phyloP scores from a whole-genome alignment of 2,888 invertebrate species.

The Rosalia funebris region DNA sequence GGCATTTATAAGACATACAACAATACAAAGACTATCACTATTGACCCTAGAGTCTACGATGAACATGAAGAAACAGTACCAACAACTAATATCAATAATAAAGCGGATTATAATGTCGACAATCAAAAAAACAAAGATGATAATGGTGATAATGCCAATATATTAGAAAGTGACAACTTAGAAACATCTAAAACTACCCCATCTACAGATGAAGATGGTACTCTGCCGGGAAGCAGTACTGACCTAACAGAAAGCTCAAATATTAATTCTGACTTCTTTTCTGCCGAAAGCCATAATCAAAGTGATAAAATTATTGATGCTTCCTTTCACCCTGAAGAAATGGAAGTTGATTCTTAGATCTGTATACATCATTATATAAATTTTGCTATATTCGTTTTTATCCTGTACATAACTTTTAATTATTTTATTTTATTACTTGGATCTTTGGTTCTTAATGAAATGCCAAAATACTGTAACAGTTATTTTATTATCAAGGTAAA shows the following conservation, averaged over 20 bases:
- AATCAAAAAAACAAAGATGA: not conserved
- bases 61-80: constrained; percentile 10
- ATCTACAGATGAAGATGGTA: not conserved
- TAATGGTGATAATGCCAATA: not conserved
- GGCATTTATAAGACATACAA: constrained; percentile 96
- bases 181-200: constrained; percentile 3
- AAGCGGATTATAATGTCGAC: not conserved
- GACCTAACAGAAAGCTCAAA: constrained; percentile 7
- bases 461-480: no score
- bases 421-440: no score
- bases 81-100: not conserved
- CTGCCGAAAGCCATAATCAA: constrained; percentile 1
- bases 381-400: not conserved
- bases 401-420: not conserved
- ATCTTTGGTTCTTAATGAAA: no score
- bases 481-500: no score
- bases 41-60: constrained; percentile 61
- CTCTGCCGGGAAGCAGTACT: not conserved
- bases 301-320: constrained; percentile 18
- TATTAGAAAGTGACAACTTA: not conserved
- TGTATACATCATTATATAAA: not conserved
- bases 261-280: constrained; percentile 7
- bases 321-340: constrained; percentile 19
- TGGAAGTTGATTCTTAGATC: constrained; percentile 20
- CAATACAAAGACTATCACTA: constrained; percentile 81